Evolutionary conservation across 2,113 vertebrate species (phyloP), one percentile per base, ranked within the genome.

Genomic region (Halichoeres trimaculatus): DNA sequence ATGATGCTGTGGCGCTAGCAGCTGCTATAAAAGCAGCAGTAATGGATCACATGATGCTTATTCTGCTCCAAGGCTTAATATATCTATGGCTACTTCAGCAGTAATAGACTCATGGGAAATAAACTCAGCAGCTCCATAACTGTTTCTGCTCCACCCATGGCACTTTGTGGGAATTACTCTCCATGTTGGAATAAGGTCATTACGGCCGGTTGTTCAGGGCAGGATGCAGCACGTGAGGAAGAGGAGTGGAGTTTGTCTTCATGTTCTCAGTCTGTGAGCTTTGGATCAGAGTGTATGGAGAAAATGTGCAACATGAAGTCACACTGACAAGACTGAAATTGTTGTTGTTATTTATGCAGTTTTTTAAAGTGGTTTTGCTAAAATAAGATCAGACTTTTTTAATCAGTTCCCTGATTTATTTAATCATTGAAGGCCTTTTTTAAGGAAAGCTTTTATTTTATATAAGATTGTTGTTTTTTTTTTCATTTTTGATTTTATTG

Each of bases 21-120:
- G 55, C 65, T 56, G 55, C 45, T n/a, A 38, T 64, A 54, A 74
- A 78, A 35, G 58, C 40, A 75, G 24, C 61, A 55, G 48, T 13
- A 65, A 64, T 54, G 65, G 57, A 59, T 74, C 81, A 80, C 67
- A 76, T 71, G 60, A 47, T 10, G 34, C 65, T 20, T 56, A 81
- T 80, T 55, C 66, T 80, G 89, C 87, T 81, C 60, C 60, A 12
- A 87, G 86, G 71, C 77, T 51, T 80, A 83, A 90, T 87, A 88
- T 83, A 66, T 86, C 81, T 76, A 66, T 68, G 66, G 81, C 76
- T 87, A 70, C 83, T 87, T 85, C 74, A 64, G 69, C 53, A 24
- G 68, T 85, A 82, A 86, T 77, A 68, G 72, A 81, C 89, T 85
- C 90, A 23, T 66, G 89, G 87, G 90, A 90, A 91, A 91, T 90